These are phyloP conservation scores for Cebidichthys violaceus DNA, from an alignment of 2,113 vertebrate genomes.

Conservation along the genomic window DNA sequence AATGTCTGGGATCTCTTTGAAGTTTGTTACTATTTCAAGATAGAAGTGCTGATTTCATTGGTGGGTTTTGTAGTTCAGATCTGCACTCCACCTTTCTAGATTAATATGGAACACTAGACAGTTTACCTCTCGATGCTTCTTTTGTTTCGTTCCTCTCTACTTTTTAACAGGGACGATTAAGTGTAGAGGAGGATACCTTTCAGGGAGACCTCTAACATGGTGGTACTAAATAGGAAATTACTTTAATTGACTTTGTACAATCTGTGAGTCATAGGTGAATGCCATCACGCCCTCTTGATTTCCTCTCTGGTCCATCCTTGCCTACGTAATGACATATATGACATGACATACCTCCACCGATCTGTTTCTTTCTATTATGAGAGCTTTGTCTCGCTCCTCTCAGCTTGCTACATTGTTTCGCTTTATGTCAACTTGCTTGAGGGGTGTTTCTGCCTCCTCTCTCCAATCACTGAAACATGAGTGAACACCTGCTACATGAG, in stretches of 20 bases:
- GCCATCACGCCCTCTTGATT: slow-evolving; percentile 38
- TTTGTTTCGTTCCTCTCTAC: background rate
- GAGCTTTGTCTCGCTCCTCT: slow-evolving; percentile 34
- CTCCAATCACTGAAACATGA: background rate
- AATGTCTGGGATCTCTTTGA: no score
- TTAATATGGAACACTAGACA: background rate
- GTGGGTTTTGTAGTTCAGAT: background rate
- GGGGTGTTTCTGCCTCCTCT: background rate
- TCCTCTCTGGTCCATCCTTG: background rate
- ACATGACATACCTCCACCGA: background rate
- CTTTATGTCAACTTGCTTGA: background rate
- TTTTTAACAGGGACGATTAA: background rate
- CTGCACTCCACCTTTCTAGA: background rate
- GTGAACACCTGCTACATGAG: slow-evolving; percentile 43
- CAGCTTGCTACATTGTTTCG: background rate
- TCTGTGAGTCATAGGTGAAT: slow-evolving; percentile 20
- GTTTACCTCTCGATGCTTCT: background rate
- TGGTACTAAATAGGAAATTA: background rate
- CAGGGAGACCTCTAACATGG: no score
- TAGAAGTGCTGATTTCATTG: background rate
- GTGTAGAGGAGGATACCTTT: background rate
- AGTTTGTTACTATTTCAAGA: background rate
- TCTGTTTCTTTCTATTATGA: background rate
- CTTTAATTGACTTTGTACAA: slow-evolving; percentile 3
- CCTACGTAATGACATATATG: background rate